Conservation (phyloP, 2,888 invertebrate species). For the Drosophila macrospina region DNA sequence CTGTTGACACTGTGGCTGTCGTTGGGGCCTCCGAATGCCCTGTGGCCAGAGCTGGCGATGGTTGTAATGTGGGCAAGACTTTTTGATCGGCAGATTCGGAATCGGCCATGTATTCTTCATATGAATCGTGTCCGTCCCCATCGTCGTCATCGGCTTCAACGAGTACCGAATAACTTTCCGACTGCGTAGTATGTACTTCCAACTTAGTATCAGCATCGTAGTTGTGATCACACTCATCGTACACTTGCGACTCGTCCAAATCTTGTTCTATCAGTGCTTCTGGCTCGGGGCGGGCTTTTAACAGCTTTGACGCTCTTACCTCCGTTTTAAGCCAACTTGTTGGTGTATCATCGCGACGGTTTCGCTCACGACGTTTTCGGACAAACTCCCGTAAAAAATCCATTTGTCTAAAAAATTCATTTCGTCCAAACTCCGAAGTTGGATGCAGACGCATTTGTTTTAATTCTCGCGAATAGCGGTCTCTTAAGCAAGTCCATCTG, state of each 20-base stretch:
- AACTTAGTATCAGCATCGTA: slow-evolving; percentile 62
- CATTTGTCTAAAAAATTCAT: slow-evolving; percentile 82
- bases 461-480: slow-evolving; percentile 84
- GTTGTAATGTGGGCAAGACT: slow-evolving; percentile 44
- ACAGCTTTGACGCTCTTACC: slow-evolving; percentile 37
- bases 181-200: slow-evolving; percentile 65
- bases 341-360: slow-evolving; percentile 67
- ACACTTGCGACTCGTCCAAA: slow-evolving; percentile 49
- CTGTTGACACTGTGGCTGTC: slow-evolving; percentile 22
- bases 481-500: slow-evolving; percentile 85
- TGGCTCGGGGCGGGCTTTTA: slow-evolving; percentile 29
- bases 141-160: slow-evolving; percentile 66
- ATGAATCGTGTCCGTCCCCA: slow-evolving; percentile 47
- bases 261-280: slow-evolving; percentile 53
- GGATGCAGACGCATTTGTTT: slow-evolving; percentile 82
- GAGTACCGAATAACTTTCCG: slow-evolving; percentile 69
- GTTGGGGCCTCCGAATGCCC: slow-evolving; percentile 35
- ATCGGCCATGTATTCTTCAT: slow-evolving; percentile 53
- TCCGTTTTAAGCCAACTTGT: slow-evolving; percentile 65
- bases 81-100: slow-evolving; percentile 46
- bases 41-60: slow-evolving; percentile 48
- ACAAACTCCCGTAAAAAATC: slow-evolving; percentile 82
- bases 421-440: slow-evolving; percentile 73
- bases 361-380: slow-evolving; percentile 79
- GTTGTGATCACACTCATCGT: slow-evolving; percentile 65